A percentile compares a stretch with the other conserved stretches of the same genome.
Evolutionary conservation across 1,140 invertebrate species (phyloP).

Genomic region (Bacillus rossius): DNA sequence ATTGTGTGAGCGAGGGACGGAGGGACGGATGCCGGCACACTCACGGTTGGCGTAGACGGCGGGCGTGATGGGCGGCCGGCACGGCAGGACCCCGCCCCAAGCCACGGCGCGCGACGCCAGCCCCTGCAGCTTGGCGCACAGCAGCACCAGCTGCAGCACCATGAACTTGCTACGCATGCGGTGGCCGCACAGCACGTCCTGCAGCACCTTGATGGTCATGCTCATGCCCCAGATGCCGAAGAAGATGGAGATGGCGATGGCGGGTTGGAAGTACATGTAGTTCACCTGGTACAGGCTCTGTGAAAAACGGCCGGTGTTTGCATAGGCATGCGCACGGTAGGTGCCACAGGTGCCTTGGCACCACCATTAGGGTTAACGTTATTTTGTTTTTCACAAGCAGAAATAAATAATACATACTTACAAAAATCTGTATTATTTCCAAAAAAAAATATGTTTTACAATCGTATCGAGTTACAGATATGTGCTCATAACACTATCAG

Average conservation of each 20-base stretch:
- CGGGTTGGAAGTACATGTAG: conserved; percentile 53
- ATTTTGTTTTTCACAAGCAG: too few relatives aligned
- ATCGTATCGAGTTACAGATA: too few relatives aligned
- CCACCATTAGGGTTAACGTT: too few relatives aligned
- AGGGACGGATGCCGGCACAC: conserved; percentile 18
- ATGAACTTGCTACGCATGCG: conserved; percentile 42
- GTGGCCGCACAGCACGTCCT: conserved; percentile 39
- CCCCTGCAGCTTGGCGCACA: conserved; percentile 50
- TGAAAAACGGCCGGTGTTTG: too few relatives aligned
- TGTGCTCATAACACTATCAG: too few relatives aligned
- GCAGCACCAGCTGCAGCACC: conserved; percentile 46
- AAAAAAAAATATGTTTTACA: too few relatives aligned
- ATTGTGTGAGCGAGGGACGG: neutral
- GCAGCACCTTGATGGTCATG: conserved; percentile 49
- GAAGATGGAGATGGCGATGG: conserved; percentile 51
- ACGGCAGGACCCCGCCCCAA: conserved; percentile 42
- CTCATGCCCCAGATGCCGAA: conserved; percentile 56
- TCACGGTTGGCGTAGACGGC: conserved; percentile 44
- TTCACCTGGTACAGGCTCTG: conserved; percentile 53
- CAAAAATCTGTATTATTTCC: too few relatives aligned
- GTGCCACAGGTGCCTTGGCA: too few relatives aligned
- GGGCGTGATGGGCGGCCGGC: conserved; percentile 42
- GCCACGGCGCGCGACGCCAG: conserved; percentile 43
- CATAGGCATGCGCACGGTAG: too few relatives aligned
- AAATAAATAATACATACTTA: too few relatives aligned